Conservation (phyloP, 2,888 invertebrate genomes). For the Pilophorus perplexus region DNA sequence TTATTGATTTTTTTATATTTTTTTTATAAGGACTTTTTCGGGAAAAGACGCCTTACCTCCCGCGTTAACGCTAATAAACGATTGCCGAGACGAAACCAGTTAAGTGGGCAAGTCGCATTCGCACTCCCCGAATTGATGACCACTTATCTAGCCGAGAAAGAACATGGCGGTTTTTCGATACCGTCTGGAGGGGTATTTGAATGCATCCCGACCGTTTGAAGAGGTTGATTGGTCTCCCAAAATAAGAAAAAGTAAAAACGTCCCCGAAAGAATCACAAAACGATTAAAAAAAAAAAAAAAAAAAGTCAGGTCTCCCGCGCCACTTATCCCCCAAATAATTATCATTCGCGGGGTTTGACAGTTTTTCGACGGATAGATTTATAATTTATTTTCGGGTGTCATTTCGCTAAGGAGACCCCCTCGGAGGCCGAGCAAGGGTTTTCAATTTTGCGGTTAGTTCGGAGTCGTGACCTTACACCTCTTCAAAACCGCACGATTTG, state of each 20-base stretch:
- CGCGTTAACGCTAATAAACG: constrained; percentile 21
- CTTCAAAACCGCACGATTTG: not conserved
- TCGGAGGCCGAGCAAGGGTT: constrained; percentile 18
- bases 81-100: constrained; percentile 22
- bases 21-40: no score
- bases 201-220: not conserved
- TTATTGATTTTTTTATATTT: no score
- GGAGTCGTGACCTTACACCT: constrained; percentile 34
- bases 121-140: constrained; percentile 22
- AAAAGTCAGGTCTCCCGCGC: not conserved
- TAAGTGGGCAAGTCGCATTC: constrained; percentile 20
- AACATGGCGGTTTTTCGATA: constrained; percentile 20
- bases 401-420: constrained; percentile 3
- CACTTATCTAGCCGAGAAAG: constrained; percentile 16
- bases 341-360: not conserved
- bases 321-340: not conserved
- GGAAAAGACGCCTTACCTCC: no score
- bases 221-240: not conserved
- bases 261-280: not conserved
- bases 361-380: constrained; percentile 3
- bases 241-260: not conserved
- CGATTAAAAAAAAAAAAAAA: not conserved
- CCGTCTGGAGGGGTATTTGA: not conserved
- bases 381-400: constrained; percentile 21
- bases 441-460: constrained; percentile 29